phyloP scores from a whole-genome alignment of 2,113 vertebrate species.

The Ophthalmolycus amberensis region DNA sequence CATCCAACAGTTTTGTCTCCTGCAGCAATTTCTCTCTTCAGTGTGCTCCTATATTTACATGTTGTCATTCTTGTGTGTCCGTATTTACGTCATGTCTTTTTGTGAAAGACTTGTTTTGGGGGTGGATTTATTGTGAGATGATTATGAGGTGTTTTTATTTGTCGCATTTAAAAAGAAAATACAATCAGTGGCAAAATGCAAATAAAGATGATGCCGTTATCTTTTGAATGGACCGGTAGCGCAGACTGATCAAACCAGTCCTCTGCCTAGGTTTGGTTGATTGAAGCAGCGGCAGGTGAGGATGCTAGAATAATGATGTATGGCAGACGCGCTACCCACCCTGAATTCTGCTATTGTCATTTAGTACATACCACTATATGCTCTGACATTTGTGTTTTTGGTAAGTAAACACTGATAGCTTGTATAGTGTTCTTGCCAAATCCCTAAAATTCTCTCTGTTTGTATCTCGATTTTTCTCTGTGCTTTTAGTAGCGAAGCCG shows the following conservation, averaged over 20 bases:
- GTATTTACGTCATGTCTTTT: constrained; percentile 60
- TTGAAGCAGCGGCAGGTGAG: constrained; percentile 76
- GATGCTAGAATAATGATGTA: constrained; percentile 50
- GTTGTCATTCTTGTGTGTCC: constrained; percentile 78
- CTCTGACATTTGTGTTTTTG: constrained; percentile 81
- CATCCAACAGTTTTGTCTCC: constrained; percentile 99
- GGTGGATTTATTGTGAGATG: constrained; percentile 40
- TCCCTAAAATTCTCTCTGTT: constrained; percentile 94
- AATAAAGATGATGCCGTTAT: background rate
- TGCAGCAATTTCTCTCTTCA: constrained; percentile 99
- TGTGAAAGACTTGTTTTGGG: constrained; percentile 53
- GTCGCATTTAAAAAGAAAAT: background rate
- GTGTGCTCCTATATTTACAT: constrained; percentile 89
- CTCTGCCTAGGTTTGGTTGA: constrained; percentile 43
- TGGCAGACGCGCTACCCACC: constrained; percentile 55
- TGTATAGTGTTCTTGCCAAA: constrained; percentile 95
- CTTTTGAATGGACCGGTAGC: constrained; percentile 14
- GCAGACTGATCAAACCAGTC: constrained; percentile 20
- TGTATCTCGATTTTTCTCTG: constrained; percentile 99
- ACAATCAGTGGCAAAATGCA: constrained; percentile 25
- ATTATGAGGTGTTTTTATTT: constrained; percentile 52
- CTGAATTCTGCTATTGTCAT: constrained; percentile 59
- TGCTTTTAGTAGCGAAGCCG: constrained; percentile 99
- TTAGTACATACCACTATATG: constrained; percentile 55
- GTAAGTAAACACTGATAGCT: constrained; percentile 93